These are phyloP conservation scores for Pristiophorus japonicus DNA, from an alignment of 2,113 vertebrate species.

Conservation along the genomic window DNA sequence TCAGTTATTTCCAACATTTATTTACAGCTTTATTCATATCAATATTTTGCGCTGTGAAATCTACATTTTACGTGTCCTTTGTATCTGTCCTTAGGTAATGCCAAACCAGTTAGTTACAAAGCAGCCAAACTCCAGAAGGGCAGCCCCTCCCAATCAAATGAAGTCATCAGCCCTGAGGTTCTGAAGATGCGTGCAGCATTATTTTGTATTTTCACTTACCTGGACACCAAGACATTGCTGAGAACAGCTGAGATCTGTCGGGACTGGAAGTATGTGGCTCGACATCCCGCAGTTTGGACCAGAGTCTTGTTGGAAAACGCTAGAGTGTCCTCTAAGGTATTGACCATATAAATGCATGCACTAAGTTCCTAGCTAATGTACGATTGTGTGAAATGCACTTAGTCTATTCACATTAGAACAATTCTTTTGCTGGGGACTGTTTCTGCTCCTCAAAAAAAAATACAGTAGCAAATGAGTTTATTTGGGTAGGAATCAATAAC, in stretches of 20 bases:
- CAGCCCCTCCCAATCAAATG: conserved; percentile 75
- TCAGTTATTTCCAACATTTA: not conserved
- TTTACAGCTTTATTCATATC: not conserved
- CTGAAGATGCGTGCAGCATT: conserved; percentile 93
- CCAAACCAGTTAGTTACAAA: conserved; percentile 27
- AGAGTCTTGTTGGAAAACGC: conserved; percentile 90
- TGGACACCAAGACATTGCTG: conserved; percentile 89
- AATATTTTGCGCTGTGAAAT: not conserved
- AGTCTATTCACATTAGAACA: no score
- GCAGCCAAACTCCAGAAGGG: conserved; percentile 65
- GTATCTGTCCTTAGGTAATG: conserved; percentile 6
- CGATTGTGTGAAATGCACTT: not conserved
- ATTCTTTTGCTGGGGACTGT: not conserved
- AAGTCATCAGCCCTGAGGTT: conserved; percentile 94
- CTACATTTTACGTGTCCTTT: not conserved
- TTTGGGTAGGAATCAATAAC: no score
- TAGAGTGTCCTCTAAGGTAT: conserved; percentile 86
- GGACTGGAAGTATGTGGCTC: conserved; percentile 93
- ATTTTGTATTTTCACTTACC: conserved; percentile 97
- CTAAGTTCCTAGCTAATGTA: no score
- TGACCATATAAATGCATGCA: no score
- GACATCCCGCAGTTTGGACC: conserved; percentile 91
- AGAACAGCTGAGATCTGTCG: conserved; percentile 82
- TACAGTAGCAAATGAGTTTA: no score
- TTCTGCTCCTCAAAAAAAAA: no score